phyloP scores from a whole-genome alignment of 2,113 vertebrate genomes.

The Opisthocomus hoazin region DNA sequence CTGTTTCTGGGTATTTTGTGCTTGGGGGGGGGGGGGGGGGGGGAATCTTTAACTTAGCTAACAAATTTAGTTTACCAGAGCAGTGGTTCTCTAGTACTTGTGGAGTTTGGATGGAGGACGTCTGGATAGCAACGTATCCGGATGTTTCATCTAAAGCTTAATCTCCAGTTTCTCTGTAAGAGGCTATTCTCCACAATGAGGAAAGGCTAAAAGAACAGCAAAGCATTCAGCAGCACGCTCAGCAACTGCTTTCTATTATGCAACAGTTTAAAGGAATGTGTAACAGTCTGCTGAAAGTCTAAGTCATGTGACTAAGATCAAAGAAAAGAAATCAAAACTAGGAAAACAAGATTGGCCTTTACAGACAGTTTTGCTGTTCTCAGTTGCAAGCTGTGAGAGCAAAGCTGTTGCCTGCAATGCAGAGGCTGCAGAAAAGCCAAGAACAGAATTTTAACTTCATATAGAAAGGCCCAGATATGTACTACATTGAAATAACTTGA shows the following conservation, averaged over 20 bases:
- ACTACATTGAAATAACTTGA: not conserved
- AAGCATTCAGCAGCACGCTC: conserved; percentile 75
- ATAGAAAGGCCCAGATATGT: not conserved
- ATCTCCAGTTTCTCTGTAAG: conserved; percentile 43
- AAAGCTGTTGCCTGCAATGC: not conserved
- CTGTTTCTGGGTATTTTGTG: not conserved
- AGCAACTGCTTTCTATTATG: conserved; percentile 82
- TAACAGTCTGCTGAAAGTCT: not conserved
- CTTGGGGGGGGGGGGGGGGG: too few species aligned
- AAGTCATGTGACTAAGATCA: not conserved
- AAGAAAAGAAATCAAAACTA: not conserved
- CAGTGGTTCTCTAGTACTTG: not conserved
- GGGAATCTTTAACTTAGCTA: not conserved
- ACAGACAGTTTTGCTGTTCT: not conserved
- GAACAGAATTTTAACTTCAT: not conserved
- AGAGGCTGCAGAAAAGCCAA: not conserved
- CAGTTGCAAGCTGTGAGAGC: not conserved
- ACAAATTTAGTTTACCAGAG: not conserved
- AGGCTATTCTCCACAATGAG: conserved; percentile 73
- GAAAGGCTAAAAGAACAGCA: conserved; percentile 75
- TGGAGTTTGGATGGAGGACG: not conserved
- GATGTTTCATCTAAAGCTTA: not conserved
- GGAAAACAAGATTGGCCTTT: not conserved
- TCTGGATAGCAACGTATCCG: not conserved
- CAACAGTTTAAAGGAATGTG: conserved; percentile 85